Percentiles rank a stretch among this genome's conserved stretches.
phyloP scores from a whole-genome alignment of 2,888 invertebrate species.

The Escarpia spicata region DNA sequence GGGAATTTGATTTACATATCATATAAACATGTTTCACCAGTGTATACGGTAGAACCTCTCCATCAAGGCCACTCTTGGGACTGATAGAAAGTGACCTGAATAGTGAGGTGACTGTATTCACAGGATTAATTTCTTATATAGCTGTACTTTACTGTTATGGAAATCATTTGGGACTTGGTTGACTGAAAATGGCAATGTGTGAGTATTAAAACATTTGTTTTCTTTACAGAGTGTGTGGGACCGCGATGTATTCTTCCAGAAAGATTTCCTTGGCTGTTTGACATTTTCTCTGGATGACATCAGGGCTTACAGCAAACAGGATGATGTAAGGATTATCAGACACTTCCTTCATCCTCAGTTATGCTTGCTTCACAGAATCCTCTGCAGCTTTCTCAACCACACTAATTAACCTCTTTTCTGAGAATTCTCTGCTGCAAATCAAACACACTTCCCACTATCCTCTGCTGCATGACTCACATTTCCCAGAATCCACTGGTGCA shows the following conservation, averaged over 20 bases:
- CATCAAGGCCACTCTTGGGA: no score
- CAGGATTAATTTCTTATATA: no score
- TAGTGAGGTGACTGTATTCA: no score
- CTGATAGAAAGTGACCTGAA: no score
- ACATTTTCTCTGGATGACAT: conserved; percentile 68
- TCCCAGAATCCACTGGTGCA: no score
- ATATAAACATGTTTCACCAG: neutral
- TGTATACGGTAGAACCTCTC: neutral
- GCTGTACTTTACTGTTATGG: no score
- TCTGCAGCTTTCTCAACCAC: neutral
- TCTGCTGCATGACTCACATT: no score
- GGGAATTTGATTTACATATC: neutral
- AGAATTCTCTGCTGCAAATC: neutral
- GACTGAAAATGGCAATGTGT: neutral
- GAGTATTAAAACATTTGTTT: neutral
- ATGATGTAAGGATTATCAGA: conserved; percentile 55
- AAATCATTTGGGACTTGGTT: no score
- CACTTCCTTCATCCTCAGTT: neutral
- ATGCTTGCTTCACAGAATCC: neutral
- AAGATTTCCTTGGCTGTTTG: conserved; percentile 70
- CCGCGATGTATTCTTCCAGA: conserved; percentile 69
- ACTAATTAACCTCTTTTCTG: neutral
- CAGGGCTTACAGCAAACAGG: conserved; percentile 63
- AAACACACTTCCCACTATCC: neutral
- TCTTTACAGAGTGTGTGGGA: conserved; percentile 68